These are phyloP conservation scores for Latrodectus elegans DNA, from an alignment of 2,888 invertebrate genomes.

Conservation along the genomic window DNA sequence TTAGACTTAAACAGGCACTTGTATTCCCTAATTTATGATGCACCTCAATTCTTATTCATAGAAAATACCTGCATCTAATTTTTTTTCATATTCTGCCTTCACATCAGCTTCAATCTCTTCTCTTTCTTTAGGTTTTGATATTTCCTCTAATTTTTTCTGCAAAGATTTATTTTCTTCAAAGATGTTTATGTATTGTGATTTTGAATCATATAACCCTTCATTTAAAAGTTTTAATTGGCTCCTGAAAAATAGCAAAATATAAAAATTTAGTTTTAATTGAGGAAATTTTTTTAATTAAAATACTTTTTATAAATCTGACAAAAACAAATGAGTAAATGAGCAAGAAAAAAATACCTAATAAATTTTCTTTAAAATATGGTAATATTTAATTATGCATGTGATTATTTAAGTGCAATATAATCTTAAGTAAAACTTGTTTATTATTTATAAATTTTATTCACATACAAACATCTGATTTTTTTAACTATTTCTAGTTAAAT, in stretches of 20 bases:
- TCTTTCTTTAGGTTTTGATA: conserved; percentile 37
- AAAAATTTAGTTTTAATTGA: not conserved
- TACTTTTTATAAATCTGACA: not conserved
- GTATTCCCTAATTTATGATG: too few species aligned
- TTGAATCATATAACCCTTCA: conserved; percentile 45
- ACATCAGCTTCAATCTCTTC: conserved; percentile 47
- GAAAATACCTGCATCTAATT: conserved; percentile 32
- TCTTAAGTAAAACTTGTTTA: too few species aligned
- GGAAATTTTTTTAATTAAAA: not conserved
- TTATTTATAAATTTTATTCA: too few species aligned
- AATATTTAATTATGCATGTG: too few species aligned
- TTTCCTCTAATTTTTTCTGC: conserved; percentile 28
- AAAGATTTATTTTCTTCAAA: conserved; percentile 46
- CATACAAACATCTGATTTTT: too few species aligned
- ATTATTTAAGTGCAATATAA: too few species aligned
- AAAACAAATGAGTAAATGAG: too few species aligned
- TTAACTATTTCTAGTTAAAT: too few species aligned
- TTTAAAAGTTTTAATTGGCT: conserved; percentile 27
- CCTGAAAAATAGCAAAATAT: conserved; percentile 10
- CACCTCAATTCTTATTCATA: too few species aligned
- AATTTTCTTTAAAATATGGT: too few species aligned
- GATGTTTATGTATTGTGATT: conserved; percentile 23
- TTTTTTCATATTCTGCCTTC: conserved; percentile 33
- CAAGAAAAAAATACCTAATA: too few species aligned
- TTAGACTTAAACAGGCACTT: too few species aligned